Conservation (phyloP, 2,113 vertebrate species). For the Pangasianodon hypophthalmus region DNA sequence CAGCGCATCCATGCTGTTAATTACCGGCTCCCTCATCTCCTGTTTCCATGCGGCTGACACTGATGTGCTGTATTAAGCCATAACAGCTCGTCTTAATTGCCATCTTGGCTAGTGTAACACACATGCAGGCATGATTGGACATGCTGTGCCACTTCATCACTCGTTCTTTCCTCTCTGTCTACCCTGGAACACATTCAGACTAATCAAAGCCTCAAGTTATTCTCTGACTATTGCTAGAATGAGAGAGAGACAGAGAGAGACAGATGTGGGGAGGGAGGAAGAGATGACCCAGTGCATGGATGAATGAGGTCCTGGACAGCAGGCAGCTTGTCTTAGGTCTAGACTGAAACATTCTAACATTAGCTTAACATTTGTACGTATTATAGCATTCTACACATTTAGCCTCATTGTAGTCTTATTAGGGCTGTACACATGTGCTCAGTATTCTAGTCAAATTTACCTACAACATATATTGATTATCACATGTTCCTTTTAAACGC, state of each 20-base stretch:
- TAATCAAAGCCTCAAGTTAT: constrained; percentile 42
- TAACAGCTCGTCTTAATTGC: constrained; percentile 67
- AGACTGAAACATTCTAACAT: not conserved
- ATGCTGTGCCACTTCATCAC: constrained; percentile 33
- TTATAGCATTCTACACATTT: not conserved
- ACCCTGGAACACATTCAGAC: constrained; percentile 29
- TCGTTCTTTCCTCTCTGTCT: constrained; percentile 24
- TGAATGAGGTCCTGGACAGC: not conserved
- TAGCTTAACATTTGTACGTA: not conserved
- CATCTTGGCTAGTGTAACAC: constrained; percentile 59
- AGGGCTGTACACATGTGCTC: not conserved
- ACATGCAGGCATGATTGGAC: constrained; percentile 26
- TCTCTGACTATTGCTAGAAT: not conserved
- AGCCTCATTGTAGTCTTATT: not conserved
- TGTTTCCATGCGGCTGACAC: constrained; percentile 62
- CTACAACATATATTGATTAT: not conserved
- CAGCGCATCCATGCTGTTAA: constrained; percentile 56
- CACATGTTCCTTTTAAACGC: not conserved
- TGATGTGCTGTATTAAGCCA: constrained; percentile 61
- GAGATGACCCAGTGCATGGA: not conserved
- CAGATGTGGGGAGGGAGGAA: not conserved
- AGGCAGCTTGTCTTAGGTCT: not conserved
- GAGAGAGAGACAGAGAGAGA: not conserved
- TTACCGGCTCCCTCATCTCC: constrained; percentile 59
- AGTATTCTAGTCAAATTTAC: not conserved